Conservation (phyloP, 2,113 vertebrate species). For the Cepphus grylle region DNA sequence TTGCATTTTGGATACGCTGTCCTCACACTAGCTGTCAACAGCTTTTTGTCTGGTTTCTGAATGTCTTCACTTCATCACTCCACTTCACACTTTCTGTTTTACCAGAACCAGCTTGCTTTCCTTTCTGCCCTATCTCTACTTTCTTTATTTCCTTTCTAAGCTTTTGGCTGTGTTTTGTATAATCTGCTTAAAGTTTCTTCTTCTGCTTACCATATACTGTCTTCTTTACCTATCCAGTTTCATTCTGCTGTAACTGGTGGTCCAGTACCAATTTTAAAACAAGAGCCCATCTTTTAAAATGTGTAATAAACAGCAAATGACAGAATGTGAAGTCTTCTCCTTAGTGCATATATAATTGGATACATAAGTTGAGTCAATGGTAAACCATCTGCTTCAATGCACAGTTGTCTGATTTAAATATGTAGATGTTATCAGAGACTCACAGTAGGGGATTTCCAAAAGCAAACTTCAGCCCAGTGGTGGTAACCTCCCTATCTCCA, state of each 20-base stretch:
- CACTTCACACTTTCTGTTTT: background rate
- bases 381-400: background rate
- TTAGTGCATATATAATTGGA: background rate
- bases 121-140: background rate
- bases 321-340: background rate
- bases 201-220: background rate
- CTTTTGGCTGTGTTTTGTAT: background rate
- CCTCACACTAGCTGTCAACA: background rate
- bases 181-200: background rate
- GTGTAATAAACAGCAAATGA: background rate
- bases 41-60: background rate
- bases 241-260: background rate
- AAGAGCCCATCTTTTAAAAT: background rate
- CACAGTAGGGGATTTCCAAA: background rate
- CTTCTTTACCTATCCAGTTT: background rate
- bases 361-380: background rate
- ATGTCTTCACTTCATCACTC: background rate
- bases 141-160: background rate
- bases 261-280: background rate
- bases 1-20: background rate
- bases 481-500: background rate
- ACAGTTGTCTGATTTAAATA: background rate
- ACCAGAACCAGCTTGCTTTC: background rate
- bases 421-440: background rate
- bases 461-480: background rate